Evolutionary conservation across 2,797 vertebrate genomes (phyloP), one percentile per base, ranked within the genome.

Genomic region (Micropoecilia bifurca): DNA sequence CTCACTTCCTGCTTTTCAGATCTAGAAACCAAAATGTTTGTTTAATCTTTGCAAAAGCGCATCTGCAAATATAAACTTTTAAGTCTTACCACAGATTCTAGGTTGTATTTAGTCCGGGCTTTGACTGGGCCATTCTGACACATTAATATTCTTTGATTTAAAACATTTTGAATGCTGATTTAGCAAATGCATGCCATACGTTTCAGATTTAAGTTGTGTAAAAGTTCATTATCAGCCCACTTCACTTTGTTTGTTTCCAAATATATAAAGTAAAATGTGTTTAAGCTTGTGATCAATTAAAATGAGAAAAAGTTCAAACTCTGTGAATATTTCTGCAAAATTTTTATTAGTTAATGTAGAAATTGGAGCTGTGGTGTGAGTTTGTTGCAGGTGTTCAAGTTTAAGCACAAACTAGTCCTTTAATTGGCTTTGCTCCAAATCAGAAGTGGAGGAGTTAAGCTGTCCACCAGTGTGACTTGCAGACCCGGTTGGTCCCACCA

Each of bases 371-470:
- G 41, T 45, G 22, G 25, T 14, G 18, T 16, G 36, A 61, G 48
- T 46, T 53, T 59, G 72, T 74, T 30, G 28, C 68, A 46, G 81
- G 55, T 83, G 76, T 83, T 86, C 20, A 80, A 80, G 85, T 74
- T 84, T 86, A 88, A 92, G 84, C 66, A 88, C 85, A 77, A 72
- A 77, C 78, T 33, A 22, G 61, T 78, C 79, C 80, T 91, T 91
- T 93, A 91, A 94, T 92, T 92, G 91, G 86, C 87, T 95, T 94
- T 88, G 78, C 85, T 87, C 77, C 79, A 81, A 83, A 87, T 89
- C 61, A 0, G 89, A 89, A 89, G 86, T 79, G 81, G 74, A 83
- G 48, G 73, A 79, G 85, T 91, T 79, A 78, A 78, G 76, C 76
- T 90, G 88, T 91, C 90, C 89, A 48, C 78, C 36, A 33, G 75